Evolutionary conservation across 2,888 invertebrate genomes (phyloP), one percentile per base, ranked within the genome.

Genomic region (Polymixis lichenea): DNA sequence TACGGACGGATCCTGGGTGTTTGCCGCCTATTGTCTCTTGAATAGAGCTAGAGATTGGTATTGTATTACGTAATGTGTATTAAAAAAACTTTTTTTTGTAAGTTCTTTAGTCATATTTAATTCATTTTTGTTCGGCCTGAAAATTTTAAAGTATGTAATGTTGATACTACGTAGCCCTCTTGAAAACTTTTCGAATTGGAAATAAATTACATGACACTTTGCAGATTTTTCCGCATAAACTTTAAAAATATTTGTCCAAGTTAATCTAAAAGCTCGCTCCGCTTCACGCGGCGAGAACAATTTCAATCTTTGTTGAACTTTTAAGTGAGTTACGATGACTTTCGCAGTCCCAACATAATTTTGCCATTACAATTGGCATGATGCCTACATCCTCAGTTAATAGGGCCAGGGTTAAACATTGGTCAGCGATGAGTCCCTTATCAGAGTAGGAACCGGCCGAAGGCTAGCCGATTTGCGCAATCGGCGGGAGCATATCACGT

Each of bases 381-480:
- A 88, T 88, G 89, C 87, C 85, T 89, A 93, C 93, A 94, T 94
- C 92, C 94, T 92, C 88, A 92, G 85, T 90, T 83, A 88, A 95
- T 94, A 95, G 95, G 95, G 96, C 95, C 96, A 96, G 95, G 96
- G 96, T 95, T 95, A 95, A 87, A 89, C 87, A 80, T 89, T 92
- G 91, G 91, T 88, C 91, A 91, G 85, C 87, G 89, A 89, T 91
- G 89, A 88, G 89, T 91, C 90, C 91, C 92, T 96, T 96, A 96
- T 96, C 96, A 90, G 87, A 92, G 90, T 93, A 95, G 95, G 95
- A 96, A 95, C 95, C 88, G 90, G 88, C 89, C 91, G 94, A 95
- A 96, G 95, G 96, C 95, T 95, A 93, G 89, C 89, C 83, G 92
- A 94, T 95, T 96, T 96, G 95, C 96, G 96, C 96, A 96, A 96